phyloP scores from a whole-genome alignment of 2,888 invertebrate genomes.

The Cephus runcator region DNA sequence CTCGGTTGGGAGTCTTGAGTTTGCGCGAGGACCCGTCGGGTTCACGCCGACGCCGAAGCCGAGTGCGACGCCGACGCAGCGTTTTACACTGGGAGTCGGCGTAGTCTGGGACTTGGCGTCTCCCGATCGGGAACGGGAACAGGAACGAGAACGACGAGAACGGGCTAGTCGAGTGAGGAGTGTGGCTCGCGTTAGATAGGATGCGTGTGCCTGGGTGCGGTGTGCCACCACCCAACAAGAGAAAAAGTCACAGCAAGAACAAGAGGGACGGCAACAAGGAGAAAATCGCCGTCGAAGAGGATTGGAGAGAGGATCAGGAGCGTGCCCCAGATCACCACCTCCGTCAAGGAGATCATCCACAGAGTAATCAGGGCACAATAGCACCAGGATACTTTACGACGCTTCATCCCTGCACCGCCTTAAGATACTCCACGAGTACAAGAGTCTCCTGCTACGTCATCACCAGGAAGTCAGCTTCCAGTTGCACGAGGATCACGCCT shows the following conservation, averaged over 20 bases:
- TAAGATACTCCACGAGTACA: not conserved
- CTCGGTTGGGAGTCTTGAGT: conserved; percentile 26
- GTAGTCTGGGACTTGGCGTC: conserved; percentile 57
- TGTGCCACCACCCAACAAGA: conserved; percentile 53
- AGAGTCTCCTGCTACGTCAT: not conserved
- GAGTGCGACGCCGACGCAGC: conserved; percentile 39
- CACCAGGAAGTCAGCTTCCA: not conserved
- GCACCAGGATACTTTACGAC: not conserved
- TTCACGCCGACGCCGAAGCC: conserved; percentile 41
- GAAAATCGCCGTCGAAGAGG: conserved; percentile 3
- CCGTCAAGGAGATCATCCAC: not conserved
- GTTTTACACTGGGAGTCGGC: conserved; percentile 51
- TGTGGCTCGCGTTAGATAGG: conserved; percentile 62
- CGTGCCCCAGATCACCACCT: not conserved
- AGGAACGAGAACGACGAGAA: conserved; percentile 20
- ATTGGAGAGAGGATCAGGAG: not conserved
- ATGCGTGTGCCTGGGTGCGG: conserved; percentile 65
- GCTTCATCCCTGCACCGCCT: not conserved
- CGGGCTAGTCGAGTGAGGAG: conserved; percentile 43
- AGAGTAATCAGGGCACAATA: not conserved
- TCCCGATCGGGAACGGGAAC: conserved; percentile 48
- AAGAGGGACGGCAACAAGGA: conserved; percentile 24
- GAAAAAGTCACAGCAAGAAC: conserved; percentile 20
- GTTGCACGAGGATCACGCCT: not conserved
- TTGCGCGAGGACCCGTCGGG: conserved; percentile 48